phyloP scores from a whole-genome alignment of 2,797 vertebrate genomes.

The Enteromius argenteus region DNA sequence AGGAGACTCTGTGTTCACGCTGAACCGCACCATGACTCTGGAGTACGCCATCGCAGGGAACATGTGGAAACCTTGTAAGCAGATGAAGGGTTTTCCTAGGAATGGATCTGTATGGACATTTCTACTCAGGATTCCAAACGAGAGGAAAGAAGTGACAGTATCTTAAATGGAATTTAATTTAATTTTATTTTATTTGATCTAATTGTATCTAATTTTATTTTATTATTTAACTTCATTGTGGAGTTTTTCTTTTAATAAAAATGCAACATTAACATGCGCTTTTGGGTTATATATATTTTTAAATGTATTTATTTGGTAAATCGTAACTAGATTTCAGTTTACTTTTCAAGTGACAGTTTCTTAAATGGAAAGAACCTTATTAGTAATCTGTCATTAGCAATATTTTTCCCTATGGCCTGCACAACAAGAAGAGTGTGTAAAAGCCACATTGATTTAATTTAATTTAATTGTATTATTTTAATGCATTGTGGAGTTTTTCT shows the following conservation, averaged over 20 bases:
- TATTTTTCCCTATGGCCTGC: no score
- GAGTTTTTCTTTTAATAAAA: background rate
- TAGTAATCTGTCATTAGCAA: no score
- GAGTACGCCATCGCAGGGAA: conserved; percentile 83
- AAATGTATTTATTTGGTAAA: background rate
- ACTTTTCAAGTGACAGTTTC: background rate
- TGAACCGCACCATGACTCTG: conserved; percentile 86
- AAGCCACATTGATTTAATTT: no score
- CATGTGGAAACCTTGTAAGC: conserved; percentile 82
- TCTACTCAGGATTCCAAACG: conserved; percentile 84
- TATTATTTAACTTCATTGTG: no score
- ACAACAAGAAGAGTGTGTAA: no score
- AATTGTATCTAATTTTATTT: no score
- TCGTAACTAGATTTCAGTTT: background rate
- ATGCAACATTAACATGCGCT: background rate
- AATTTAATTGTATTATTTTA: no score
- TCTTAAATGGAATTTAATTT: background rate
- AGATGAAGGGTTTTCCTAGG: conserved; percentile 87
- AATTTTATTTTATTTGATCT: no score
- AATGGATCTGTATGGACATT: conserved; percentile 90
- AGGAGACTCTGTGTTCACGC: conserved; percentile 90
- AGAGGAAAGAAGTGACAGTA: conserved; percentile 1
- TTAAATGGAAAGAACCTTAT: background rate
- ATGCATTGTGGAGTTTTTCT: background rate
- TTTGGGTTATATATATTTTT: background rate